Base-by-base conservation (phyloP, 2,113 vertebrate species). In the Phalacrocorax carbo region DNA sequence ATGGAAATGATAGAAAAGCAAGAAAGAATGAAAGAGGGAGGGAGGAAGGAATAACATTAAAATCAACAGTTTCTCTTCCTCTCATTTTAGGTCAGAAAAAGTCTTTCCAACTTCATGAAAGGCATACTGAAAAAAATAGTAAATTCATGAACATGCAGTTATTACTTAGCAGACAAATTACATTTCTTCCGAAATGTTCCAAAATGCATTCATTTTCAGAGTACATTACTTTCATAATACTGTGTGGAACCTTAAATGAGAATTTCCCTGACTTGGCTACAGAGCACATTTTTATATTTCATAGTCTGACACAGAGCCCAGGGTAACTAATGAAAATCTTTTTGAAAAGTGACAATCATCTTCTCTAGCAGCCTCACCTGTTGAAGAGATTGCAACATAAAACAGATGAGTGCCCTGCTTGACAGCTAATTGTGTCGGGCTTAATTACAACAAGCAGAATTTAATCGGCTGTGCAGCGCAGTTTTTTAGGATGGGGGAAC, bases 361-460 rank as follows among this genome's bases (percentile, higher is more conserved):
- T 97, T 96, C 96, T 96, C 96, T 93, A 77, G 94, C 95, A 95
- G 95, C 94, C 86, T 90, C 20, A 95, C 94, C 97, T 95, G 94
- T 78, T 92, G 94, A 95, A 94, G 96, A 97, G 97, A 98, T 97
- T 97, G 97, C 97, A 96, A 97, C 97, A 97, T 98, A 98, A 98
- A 97, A 97, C 97, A 97, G 97, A 97, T 96, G 97, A 97, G 96
- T 96, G 96, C 97, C 96, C 97, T 97, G 89, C 97, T 95, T 97
- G 97, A 97, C 98, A 98, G 97, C 96, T 98, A 98, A 98, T 98
- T 98, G 97, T 98, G 97, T 98, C 75, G 82, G 93, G 82, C 97
- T 97, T 98, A 98, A 98, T 98, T 97, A 98, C 98, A 98, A 97
- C 98, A 98, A 98, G 97, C 96, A 94, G 97, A 88, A 97, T 97